Base-by-base conservation (phyloP, 2,113 vertebrate genomes). In the Perca flavescens region DNA sequence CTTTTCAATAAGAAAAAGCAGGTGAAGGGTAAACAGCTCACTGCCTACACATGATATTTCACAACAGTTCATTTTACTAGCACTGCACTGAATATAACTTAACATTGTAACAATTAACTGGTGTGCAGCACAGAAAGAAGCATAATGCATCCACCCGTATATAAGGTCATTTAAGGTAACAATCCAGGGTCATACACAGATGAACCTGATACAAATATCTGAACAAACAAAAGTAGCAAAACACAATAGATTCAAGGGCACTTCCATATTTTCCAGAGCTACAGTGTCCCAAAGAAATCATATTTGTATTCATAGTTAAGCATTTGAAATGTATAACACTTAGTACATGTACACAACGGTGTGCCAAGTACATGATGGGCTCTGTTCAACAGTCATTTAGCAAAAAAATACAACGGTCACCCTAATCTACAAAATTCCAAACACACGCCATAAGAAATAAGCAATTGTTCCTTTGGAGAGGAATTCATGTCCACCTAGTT, bases 31-130 rank as follows among this genome's bases (percentile, higher is more conserved):
- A 72, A 77, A 74, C 69, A 74, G 22, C 62, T 74, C 4, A 31
- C 50, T 74, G 74, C 68, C 67, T 58, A 73, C 62, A 77, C 56
- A 34, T 46, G 21, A 40, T 21, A 78, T 81, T 81, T 76, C 68
- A 65, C 22, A 79, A 31, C 40, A 49, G 25, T 22, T 50, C 57
- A 31, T 14, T 53, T 52, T 49, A 61, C 46, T 25, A 25, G 5
- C 56, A 22, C 12, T 46, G 52, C 9, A 40, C 6, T 7, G 12
- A 52, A 62, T 46, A 43, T n/a, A 46, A 19, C 14, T 65, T 19
- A 57, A 80, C 28, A 2, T 70, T 34, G 49, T 4, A 50, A 66
- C 47, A 49, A 22, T 22, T 13, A 15, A 21, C 14, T 25, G 5
- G 6, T 25, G 11, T 15, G 7, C n/a, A 56, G 36, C 22, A 46